Percentiles rank a stretch among this genome's conserved stretches.
Evolutionary conservation across 2,113 vertebrate genomes (phyloP).

Genomic region (Gambusia holbrooki): DNA sequence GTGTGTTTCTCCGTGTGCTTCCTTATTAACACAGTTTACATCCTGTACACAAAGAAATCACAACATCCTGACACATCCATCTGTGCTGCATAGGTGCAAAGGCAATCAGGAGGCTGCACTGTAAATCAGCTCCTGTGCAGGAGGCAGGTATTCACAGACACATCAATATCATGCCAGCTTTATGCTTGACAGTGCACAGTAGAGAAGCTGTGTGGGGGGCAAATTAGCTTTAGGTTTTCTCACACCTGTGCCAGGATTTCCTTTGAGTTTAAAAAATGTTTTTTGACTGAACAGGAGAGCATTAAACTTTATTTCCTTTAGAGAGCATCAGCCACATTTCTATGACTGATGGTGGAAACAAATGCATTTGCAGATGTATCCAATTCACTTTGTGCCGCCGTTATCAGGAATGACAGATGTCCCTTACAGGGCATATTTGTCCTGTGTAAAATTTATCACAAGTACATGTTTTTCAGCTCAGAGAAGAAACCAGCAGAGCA

Average conservation of each 20-base stretch:
- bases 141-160: slow-evolving; percentile 4
- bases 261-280: background rate
- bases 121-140: slow-evolving; percentile 10
- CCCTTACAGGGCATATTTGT: background rate
- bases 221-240: background rate
- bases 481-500: background rate
- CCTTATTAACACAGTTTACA: slow-evolving; percentile 4
- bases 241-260: background rate
- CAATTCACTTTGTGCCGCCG: background rate
- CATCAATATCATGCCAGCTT: background rate
- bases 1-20: background rate
- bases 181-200: background rate
- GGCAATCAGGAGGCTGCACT: slow-evolving; percentile 2
- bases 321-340: background rate
- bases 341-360: background rate
- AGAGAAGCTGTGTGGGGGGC: background rate
- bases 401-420: background rate
- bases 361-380: background rate
- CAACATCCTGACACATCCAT: slow-evolving; percentile 6
- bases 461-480: background rate
- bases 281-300: background rate
- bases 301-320: no score
- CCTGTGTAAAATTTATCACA: background rate
- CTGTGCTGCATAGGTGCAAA: background rate
- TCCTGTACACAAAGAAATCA: slow-evolving; percentile 3